A percentile compares a stretch with the other conserved stretches of the same genome.
Conservation (phyloP, 2,797 vertebrate genomes). For the Tadarida brasiliensis region DNA sequence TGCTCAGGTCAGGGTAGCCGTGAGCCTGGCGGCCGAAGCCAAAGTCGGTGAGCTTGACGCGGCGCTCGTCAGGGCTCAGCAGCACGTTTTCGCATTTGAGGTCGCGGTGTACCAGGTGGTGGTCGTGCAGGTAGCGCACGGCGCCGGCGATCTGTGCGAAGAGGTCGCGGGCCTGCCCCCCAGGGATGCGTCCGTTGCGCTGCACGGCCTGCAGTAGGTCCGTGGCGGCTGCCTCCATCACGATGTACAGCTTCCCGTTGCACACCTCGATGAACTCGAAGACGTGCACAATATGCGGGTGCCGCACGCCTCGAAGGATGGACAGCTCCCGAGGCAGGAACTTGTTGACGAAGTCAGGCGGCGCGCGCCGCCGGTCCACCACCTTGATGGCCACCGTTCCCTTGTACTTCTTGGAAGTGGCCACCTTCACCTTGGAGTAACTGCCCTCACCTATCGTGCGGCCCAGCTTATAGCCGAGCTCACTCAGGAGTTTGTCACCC, state of each 20-base stretch:
- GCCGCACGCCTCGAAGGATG: constrained; percentile 86
- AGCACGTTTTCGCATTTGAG: constrained; percentile 92
- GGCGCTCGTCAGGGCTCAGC: constrained; percentile 84
- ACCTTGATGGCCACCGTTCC: constrained; percentile 90
- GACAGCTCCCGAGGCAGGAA: constrained; percentile 90
- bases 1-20: constrained; percentile 85
- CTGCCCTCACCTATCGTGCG: constrained; percentile 88
- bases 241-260: constrained; percentile 88
- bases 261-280: constrained; percentile 89
- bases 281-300: constrained; percentile 88
- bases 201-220: constrained; percentile 89
- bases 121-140: constrained; percentile 88
- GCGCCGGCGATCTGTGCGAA: constrained; percentile 89
- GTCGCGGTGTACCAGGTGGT: constrained; percentile 89
- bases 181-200: constrained; percentile 84
- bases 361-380: constrained; percentile 85
- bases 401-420: constrained; percentile 88
- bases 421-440: constrained; percentile 90
- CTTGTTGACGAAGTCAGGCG: constrained; percentile 85
- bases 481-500: constrained; percentile 84
- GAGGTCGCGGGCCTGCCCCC: constrained; percentile 83
- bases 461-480: constrained; percentile 89
- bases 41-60: constrained; percentile 89
- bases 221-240: constrained; percentile 89
- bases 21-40: constrained; percentile 88